phyloP scores from a whole-genome alignment of 2,888 invertebrate genomes.

The Phyto melanocephala region DNA sequence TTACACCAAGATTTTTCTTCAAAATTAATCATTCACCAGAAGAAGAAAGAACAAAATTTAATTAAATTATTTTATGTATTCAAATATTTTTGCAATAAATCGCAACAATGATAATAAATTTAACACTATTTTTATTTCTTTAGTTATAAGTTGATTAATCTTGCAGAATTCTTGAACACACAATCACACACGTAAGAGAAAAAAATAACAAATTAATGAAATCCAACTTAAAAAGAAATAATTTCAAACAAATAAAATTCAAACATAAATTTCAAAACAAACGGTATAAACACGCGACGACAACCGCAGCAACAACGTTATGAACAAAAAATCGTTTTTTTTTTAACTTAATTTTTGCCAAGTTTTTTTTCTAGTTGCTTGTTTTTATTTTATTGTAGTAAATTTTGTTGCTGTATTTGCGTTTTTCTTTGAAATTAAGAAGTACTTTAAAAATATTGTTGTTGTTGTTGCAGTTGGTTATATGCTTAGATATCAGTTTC shows the following conservation, averaged over 20 bases:
- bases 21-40: too few relatives aligned
- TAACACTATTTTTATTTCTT: background rate
- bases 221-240: background rate
- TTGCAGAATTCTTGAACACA: conserved; percentile 39
- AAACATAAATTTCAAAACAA: background rate
- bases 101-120: background rate
- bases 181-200: background rate
- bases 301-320: conserved; percentile 35
- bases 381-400: background rate
- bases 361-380: background rate
- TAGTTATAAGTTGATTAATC: conserved; percentile 26
- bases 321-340: conserved; percentile 29
- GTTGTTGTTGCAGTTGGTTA: background rate
- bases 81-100: conserved; percentile 17
- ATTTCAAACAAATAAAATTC: conserved; percentile 26
- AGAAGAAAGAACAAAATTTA: background rate
- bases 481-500: conserved; percentile 34
- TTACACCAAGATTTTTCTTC: background rate
- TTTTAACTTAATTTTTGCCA: conserved; percentile 9
- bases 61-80: conserved; percentile 2
- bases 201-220: background rate
- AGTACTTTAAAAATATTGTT: conserved; percentile 29
- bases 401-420: background rate
- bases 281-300: conserved; percentile 55
- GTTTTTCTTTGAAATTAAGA: conserved; percentile 51